Evolutionary conservation across 2,888 invertebrate species (phyloP).

Genomic region (Monochamus alternatus): DNA sequence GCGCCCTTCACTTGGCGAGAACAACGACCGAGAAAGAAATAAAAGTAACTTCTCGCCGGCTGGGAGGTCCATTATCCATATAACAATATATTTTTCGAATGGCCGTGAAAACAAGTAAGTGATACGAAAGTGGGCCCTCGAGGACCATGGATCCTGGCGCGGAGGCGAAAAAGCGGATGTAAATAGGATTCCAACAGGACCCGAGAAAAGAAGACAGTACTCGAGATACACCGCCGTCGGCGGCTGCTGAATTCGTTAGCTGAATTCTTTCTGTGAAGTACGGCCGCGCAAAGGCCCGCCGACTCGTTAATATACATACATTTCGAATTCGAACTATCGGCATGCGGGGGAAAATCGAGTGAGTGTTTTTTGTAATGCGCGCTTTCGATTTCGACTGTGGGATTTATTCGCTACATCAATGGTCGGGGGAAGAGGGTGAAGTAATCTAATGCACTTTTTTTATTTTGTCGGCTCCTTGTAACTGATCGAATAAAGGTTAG

Average conservation of each 20-base stretch:
- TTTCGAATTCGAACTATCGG: constrained; percentile 30
- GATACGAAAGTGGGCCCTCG: constrained; percentile 64
- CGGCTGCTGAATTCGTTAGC: constrained; percentile 54
- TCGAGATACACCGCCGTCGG: constrained; percentile 51
- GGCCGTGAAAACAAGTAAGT: constrained; percentile 63
- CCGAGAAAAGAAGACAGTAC: constrained; percentile 49
- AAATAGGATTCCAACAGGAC: constrained; percentile 59
- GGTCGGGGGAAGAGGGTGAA: no score
- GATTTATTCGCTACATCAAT: no score
- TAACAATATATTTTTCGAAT: constrained; percentile 61
- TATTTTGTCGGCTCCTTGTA: no score
- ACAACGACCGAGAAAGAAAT: constrained; percentile 13
- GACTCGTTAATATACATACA: constrained; percentile 38
- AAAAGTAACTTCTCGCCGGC: constrained; percentile 55
- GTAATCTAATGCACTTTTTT: no score
- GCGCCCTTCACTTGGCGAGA: neutral
- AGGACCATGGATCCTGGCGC: constrained; percentile 60
- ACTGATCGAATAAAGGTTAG: no score
- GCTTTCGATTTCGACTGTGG: neutral
- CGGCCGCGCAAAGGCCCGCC: constrained; percentile 28
- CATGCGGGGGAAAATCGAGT: constrained; percentile 5
- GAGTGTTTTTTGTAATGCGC: neutral
- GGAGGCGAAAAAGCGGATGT: constrained; percentile 61
- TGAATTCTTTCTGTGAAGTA: constrained; percentile 32
- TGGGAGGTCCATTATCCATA: constrained; percentile 59